phyloP scores from a whole-genome alignment of 2,797 vertebrate genomes.

The Urophycis tenuis region DNA sequence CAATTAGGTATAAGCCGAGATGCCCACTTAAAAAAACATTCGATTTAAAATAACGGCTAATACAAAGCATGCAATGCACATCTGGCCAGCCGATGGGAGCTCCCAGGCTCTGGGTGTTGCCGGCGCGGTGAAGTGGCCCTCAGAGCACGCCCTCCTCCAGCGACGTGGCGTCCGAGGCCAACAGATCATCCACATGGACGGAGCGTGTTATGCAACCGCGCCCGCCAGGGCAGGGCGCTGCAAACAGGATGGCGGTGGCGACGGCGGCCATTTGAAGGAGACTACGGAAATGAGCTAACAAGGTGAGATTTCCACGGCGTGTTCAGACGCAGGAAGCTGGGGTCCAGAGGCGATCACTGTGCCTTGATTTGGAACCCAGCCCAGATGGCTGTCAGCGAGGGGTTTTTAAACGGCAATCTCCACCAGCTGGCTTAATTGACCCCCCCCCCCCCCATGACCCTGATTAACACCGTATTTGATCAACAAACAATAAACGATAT shows the following conservation, averaged over 20 bases:
- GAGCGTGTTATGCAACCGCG: background rate
- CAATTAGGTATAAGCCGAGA: background rate
- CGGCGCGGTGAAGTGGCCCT: background rate
- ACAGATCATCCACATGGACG: background rate
- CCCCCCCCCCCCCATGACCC: background rate
- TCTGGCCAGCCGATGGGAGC: background rate
- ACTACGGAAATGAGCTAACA: background rate
- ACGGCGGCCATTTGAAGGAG: background rate
- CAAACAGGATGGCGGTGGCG: background rate
- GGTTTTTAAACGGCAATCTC: background rate
- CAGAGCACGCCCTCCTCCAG: background rate
- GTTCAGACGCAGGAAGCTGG: background rate
- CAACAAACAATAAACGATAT: background rate
- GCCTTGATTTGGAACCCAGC: background rate
- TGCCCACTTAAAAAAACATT: too few species aligned
- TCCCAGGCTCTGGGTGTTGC: background rate
- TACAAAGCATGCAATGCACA: conserved; percentile 1
- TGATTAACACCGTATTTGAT: background rate
- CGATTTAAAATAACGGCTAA: background rate
- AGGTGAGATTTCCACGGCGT: background rate
- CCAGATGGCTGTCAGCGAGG: background rate
- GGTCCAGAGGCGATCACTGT: background rate
- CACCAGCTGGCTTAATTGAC: background rate
- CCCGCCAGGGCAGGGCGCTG: background rate
- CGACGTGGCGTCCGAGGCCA: background rate